Percentiles rank a stretch among this genome's conserved stretches.
phyloP scores from a whole-genome alignment of 2,797 vertebrate genomes.

The Vireo griseus region DNA sequence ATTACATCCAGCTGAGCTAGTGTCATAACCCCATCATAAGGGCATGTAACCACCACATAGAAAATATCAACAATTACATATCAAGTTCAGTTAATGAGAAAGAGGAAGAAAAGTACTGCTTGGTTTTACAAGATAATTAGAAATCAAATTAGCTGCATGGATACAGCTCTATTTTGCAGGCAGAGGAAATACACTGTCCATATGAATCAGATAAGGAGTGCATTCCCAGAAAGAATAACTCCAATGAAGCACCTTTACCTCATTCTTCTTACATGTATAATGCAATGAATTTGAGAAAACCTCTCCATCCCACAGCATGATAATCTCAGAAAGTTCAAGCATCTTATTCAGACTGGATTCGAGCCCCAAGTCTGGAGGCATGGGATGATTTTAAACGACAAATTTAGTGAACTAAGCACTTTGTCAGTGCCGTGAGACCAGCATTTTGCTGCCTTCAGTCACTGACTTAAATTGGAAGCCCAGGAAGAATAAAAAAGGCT shows the following conservation, averaged over 20 bases:
- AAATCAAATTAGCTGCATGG: background rate
- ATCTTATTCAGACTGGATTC: background rate
- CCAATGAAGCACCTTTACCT: background rate
- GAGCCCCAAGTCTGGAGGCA: background rate
- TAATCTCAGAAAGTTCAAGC: background rate
- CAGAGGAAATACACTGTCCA: background rate
- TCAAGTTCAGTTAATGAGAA: background rate
- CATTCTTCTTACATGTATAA: background rate
- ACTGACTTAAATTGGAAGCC: background rate
- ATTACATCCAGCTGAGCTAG: background rate
- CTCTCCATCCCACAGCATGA: background rate
- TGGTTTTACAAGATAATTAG: background rate
- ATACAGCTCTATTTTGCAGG: background rate
- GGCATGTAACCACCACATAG: background rate
- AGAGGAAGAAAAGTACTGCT: background rate
- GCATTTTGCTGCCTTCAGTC: slow-evolving; percentile 20
- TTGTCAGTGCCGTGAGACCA: background rate
- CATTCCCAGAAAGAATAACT: background rate
- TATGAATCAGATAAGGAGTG: background rate
- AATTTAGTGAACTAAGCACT: background rate
- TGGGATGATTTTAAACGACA: background rate
- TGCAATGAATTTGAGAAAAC: background rate
- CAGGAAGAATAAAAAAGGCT: background rate
- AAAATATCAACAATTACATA: background rate
- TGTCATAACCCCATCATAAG: background rate